These are phyloP conservation scores for Idris sp. DNA, from an alignment of 1,140 invertebrate genomes.

Conservation along the genomic window DNA sequence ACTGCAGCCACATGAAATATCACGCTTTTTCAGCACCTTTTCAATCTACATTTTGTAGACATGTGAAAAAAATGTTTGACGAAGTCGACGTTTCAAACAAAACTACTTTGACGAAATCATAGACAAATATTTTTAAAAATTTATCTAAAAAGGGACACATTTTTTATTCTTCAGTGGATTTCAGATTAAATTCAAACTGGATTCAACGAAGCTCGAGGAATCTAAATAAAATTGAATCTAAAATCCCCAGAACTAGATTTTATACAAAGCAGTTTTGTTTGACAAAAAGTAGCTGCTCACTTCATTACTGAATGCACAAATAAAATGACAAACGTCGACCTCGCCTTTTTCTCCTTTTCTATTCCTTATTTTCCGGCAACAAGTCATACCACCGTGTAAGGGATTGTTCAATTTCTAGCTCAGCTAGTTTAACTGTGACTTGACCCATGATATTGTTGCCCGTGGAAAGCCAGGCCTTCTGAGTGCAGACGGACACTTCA, in stretches of 20 bases:
- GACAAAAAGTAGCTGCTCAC: too few species aligned
- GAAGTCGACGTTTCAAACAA: constrained; percentile 28
- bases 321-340: constrained; percentile 47
- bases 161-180: too few species aligned
- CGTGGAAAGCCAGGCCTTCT: constrained; percentile 87
- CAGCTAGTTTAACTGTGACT: constrained; percentile 82
- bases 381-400: constrained; percentile 86
- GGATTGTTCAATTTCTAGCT: constrained; percentile 82
- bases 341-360: constrained; percentile 64
- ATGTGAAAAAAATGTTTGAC: constrained; percentile 6
- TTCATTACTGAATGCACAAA: constrained; percentile 27
- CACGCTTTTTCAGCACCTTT: constrained; percentile 13
- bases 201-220: too few species aligned
- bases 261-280: constrained; percentile 13
- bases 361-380: constrained; percentile 79
- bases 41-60: background rate
- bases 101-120: constrained; percentile 4
- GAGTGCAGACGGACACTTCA: constrained; percentile 89
- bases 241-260: too few species aligned
- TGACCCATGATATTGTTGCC: constrained; percentile 90
- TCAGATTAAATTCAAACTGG: too few species aligned
- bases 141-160: too few species aligned
- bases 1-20: too few species aligned
- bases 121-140: too few species aligned
- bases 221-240: too few species aligned